Conservation (phyloP, 1,140 invertebrate species). For the Diachasma alloeum region DNA sequence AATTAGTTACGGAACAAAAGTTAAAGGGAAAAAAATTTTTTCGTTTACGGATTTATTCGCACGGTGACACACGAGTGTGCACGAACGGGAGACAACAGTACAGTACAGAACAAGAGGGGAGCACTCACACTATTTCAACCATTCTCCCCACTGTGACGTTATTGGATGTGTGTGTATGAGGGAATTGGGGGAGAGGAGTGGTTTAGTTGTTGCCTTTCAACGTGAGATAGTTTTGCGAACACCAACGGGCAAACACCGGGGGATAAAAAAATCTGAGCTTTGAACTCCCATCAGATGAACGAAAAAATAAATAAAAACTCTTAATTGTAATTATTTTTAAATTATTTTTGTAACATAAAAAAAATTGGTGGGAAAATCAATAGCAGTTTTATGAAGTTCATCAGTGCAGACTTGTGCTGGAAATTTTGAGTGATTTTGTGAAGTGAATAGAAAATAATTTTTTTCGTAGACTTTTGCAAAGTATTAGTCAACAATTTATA, state of each 20-base stretch:
- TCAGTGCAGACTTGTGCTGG: background rate
- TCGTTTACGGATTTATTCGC: background rate
- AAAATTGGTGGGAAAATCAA: background rate
- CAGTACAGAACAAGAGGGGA: background rate
- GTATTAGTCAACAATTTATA: background rate
- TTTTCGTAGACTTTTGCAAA: background rate
- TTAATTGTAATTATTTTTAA: background rate
- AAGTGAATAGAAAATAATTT: background rate
- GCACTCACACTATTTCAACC: background rate
- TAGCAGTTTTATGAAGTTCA: background rate
- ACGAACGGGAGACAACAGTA: background rate
- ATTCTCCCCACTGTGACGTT: background rate
- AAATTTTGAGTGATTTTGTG: background rate
- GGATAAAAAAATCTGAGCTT: background rate
- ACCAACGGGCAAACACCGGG: slow-evolving; percentile 3
- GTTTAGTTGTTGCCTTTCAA: slow-evolving; percentile 7
- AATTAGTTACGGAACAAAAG: background rate
- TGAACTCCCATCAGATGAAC: background rate
- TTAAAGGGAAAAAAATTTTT: background rate
- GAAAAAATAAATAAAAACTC: background rate
- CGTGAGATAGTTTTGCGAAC: slow-evolving; percentile 9
- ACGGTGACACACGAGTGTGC: background rate
- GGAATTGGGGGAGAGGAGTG: slow-evolving; percentile 9
- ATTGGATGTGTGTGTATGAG: background rate
- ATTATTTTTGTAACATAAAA: background rate